Evolutionary conservation across 2,888 invertebrate species (phyloP).

Genomic region (Dilophus febrilis): DNA sequence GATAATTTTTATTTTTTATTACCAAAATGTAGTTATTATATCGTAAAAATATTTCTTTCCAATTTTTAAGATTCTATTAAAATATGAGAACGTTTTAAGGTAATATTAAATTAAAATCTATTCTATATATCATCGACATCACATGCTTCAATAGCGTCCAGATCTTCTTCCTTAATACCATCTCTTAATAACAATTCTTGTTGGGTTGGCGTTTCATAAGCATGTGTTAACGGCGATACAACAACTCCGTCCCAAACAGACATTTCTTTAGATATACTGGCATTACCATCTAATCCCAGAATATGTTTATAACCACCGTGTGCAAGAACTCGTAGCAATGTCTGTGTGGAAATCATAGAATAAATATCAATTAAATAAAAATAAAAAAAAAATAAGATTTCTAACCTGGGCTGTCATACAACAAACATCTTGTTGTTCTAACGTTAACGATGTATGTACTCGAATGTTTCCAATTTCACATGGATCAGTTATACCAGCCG

Average conservation of each 20-base stretch:
- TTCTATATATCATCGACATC: too few relatives aligned
- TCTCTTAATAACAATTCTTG: constrained; percentile 57
- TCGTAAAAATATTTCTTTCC: too few relatives aligned
- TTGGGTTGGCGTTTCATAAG: constrained; percentile 66
- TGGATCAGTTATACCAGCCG: constrained; percentile 82
- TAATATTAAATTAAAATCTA: too few relatives aligned
- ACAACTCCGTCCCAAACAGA: constrained; percentile 95
- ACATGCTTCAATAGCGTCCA: constrained; percentile 25
- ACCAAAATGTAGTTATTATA: too few relatives aligned
- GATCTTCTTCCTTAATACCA: constrained; percentile 45
- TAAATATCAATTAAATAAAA: neutral
- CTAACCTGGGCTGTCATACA: constrained; percentile 70
- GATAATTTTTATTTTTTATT: too few relatives aligned
- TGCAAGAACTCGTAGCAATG: constrained; percentile 65
- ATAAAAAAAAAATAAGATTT: constrained; percentile 24
- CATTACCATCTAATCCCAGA: constrained; percentile 44
- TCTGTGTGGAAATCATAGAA: neutral
- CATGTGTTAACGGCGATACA: constrained; percentile 85
- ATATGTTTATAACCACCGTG: constrained; percentile 91
- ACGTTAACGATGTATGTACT: constrained; percentile 76
- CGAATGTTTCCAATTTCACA: constrained; percentile 80
- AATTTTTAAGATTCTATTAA: too few relatives aligned
- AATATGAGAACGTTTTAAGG: too few relatives aligned
- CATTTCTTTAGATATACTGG: constrained; percentile 56
- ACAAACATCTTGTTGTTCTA: constrained; percentile 84